Evolutionary conservation across 1,140 invertebrate genomes (phyloP), one percentile per base, ranked within the genome.

Genomic region (Helicoverpa armigera): DNA sequence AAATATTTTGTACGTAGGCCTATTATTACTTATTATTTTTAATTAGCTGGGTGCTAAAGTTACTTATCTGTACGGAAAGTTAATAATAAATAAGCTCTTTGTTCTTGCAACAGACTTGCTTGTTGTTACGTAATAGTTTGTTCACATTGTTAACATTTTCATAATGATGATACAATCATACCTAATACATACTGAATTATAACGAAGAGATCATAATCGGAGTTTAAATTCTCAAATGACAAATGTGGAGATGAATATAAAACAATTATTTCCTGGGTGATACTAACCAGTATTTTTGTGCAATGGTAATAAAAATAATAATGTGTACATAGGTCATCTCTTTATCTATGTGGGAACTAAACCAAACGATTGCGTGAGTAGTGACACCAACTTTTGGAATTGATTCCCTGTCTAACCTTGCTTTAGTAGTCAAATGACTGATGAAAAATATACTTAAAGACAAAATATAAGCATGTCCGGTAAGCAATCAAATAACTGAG

Each of bases 1-100:
- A 73, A 73, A 73, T 73, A 73, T 54, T 73, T 56, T 12, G 29
- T 73, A 73, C 29, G 56, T 23, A 75, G 11, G 35, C n/a, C 4
- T 58, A 54, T 73, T 35, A n/a, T 56, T 74, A 58, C 23, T 23
- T 73, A 43, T 29, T 43, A 65, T n/a, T 35, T 65, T 43, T 48
- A 65, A 65, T 65, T 31, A 43, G 43, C 63, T 65, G 31, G 31
- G 29, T 4, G 31, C 61, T 63, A 63, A 60, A 23, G 56, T 60
- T 60, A 60, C 23, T 43, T 43, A 43, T 65, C 35, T 65, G 63
- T 63, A 63, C 23, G 29, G 13, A 29, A 65, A 65, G 35, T 48
- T 72, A 54, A 31, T 23, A 53, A 29, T 72, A 23, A 72, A 18
- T 70, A 70, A 16, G 10, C 12, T 23, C 13, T n/a, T 51, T 72